phyloP scores from a whole-genome alignment of 2,113 vertebrate genomes.

The Protobothrops mucrosquamatus region DNA sequence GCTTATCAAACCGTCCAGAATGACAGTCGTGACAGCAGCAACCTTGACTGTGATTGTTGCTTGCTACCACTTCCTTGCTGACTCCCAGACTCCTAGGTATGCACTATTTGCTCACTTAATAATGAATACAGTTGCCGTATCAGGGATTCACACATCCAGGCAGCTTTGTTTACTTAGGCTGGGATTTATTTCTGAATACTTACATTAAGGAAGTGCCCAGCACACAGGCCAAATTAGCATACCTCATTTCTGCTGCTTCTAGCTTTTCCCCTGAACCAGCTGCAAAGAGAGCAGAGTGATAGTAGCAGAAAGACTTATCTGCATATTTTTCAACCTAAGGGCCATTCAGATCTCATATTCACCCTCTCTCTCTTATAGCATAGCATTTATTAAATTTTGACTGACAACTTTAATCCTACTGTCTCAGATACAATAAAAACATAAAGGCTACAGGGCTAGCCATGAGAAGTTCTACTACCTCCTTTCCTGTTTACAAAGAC shows the following conservation, averaged over 20 bases:
- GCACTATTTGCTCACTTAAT: conserved; percentile 9
- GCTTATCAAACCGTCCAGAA: not conserved
- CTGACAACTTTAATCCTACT: not conserved
- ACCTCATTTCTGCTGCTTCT: not conserved
- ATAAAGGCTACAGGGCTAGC: not conserved
- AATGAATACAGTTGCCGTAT: not conserved
- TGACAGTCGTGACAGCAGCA: not conserved
- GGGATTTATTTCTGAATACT: conserved; percentile 24
- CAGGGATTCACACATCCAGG: not conserved
- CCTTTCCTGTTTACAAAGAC: not conserved
- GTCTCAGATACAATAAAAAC: not conserved
- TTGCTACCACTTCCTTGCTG: not conserved
- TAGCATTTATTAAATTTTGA: not conserved
- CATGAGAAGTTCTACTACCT: not conserved
- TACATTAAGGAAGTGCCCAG: not conserved
- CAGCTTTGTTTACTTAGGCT: conserved; percentile 7
- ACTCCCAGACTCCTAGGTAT: not conserved
- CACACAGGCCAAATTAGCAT: conserved; percentile 11
- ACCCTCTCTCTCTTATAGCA: not conserved
- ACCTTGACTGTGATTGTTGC: not conserved
- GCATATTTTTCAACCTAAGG: conserved; percentile 2
- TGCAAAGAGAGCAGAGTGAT: not conserved
- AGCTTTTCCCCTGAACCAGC: not conserved
- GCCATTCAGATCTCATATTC: not conserved
- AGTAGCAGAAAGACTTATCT: not conserved